Percentiles rank a stretch among this genome's conserved stretches.
phyloP scores from a whole-genome alignment of 2,888 invertebrate genomes.

The Metacarcinus magister region DNA sequence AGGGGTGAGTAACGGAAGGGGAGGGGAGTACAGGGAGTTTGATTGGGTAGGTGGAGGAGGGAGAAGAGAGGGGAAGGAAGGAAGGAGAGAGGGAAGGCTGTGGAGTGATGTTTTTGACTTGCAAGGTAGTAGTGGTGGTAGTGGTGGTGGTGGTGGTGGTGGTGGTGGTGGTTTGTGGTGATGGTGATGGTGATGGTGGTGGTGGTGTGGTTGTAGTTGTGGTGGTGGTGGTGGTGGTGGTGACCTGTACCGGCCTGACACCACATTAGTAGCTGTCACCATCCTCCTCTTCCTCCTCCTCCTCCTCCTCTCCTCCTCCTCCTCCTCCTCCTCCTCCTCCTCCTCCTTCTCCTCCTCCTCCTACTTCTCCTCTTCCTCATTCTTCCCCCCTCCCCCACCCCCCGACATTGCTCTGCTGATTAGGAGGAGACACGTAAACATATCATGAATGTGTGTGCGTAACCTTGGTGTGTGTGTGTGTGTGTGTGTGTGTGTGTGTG shows the following conservation, averaged over 20 bases:
- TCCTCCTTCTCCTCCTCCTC: background rate
- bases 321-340: background rate
- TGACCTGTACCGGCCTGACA: conserved; percentile 34
- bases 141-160: background rate
- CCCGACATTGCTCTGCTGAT: background rate
- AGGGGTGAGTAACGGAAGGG: background rate
- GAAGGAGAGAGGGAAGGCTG: background rate
- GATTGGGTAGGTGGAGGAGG: background rate
- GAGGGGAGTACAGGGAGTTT: too few species aligned
- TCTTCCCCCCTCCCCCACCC: background rate
- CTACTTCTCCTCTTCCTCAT: background rate
- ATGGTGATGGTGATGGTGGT: background rate
- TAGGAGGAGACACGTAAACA: background rate
- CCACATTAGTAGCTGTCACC: conserved; percentile 33
- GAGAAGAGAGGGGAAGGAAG: background rate
- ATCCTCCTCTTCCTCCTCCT: conserved; percentile 30
- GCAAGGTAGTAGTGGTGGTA: too few species aligned
- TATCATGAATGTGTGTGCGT: background rate
- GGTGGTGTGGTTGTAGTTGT: conserved; percentile 4
- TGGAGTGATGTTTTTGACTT: background rate
- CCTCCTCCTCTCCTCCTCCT: conserved; percentile 14
- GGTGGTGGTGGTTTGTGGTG: background rate
- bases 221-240: background rate
- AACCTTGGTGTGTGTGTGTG: background rate
- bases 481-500: background rate